Evolutionary conservation across 1,140 invertebrate genomes (phyloP).

Genomic region (Lordiphosa stackelbergi): DNA sequence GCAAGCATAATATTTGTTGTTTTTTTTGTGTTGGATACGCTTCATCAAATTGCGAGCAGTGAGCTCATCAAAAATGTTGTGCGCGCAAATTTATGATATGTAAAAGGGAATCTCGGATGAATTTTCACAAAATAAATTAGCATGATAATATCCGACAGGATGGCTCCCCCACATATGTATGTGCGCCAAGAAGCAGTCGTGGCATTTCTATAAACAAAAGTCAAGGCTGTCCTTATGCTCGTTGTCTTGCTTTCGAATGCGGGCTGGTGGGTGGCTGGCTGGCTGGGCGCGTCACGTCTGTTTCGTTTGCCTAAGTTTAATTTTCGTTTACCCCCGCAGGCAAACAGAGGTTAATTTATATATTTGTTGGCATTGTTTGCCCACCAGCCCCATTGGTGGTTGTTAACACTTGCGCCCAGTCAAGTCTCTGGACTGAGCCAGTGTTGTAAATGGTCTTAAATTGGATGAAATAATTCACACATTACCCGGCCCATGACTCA

Average conservation of each 20-base stretch:
- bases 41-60: constrained; percentile 48
- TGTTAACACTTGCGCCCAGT: constrained; percentile 44
- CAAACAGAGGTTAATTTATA: constrained; percentile 70
- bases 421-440: constrained; percentile 37
- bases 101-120: constrained; percentile 55
- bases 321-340: constrained; percentile 37
- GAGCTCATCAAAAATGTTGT: constrained; percentile 65
- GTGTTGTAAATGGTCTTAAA: constrained; percentile 70
- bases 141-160: constrained; percentile 32
- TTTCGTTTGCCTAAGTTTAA: constrained; percentile 55
- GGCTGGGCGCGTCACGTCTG: constrained; percentile 30
- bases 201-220: constrained; percentile 22
- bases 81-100: constrained; percentile 51
- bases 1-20: constrained; percentile 54
- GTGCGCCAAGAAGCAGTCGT: constrained; percentile 9
- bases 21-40: constrained; percentile 38
- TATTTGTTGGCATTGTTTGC: constrained; percentile 56
- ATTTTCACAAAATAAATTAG: constrained; percentile 67
- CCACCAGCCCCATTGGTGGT: constrained; percentile 25
- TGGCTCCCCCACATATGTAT: not conserved
- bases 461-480: constrained; percentile 74
- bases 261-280: too few relatives aligned
- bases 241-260: not conserved
- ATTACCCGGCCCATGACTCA: constrained; percentile 67
- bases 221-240: constrained; percentile 20